Percentiles rank a stretch among this genome's conserved stretches.
Conservation (phyloP, 2,113 vertebrate genomes). For the Dendrocopos noguchii region DNA sequence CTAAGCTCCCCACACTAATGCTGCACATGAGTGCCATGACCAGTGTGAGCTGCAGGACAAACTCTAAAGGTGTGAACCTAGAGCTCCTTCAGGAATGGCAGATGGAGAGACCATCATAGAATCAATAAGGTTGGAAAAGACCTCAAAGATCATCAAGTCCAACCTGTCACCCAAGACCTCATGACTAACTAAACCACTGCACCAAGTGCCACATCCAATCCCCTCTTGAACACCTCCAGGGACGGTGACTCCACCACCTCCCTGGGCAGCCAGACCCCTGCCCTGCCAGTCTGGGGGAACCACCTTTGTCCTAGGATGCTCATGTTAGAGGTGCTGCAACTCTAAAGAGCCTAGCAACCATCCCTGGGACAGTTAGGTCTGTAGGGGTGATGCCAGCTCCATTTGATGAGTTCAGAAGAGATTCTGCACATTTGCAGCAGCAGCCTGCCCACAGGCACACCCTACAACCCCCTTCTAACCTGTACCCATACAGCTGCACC, state of each 20-base stretch:
- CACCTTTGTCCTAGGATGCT: neutral
- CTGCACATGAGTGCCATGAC: rapidly evolving
- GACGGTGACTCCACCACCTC: no score
- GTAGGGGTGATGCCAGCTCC: neutral
- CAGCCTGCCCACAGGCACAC: neutral
- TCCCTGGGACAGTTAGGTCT: neutral
- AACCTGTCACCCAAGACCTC: no score
- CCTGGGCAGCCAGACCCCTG: no score
- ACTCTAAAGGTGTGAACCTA: neutral
- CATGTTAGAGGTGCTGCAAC: neutral
- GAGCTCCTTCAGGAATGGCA: neutral
- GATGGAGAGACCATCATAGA: neutral
- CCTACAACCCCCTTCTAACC: neutral
- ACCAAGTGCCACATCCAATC: no score
- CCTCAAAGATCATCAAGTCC: no score
- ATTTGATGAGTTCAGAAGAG: rapidly evolving
- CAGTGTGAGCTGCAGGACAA: rapidly evolving
- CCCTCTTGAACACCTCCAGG: no score
- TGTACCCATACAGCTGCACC: neutral
- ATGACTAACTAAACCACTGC: no score
- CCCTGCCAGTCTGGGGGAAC: neutral
- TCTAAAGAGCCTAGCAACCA: neutral
- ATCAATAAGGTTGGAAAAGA: no score
- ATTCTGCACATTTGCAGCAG: neutral
- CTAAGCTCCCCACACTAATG: rapidly evolving